Base-by-base conservation (phyloP, 2,797 vertebrate genomes). In the Peromyscus melanophrys region DNA sequence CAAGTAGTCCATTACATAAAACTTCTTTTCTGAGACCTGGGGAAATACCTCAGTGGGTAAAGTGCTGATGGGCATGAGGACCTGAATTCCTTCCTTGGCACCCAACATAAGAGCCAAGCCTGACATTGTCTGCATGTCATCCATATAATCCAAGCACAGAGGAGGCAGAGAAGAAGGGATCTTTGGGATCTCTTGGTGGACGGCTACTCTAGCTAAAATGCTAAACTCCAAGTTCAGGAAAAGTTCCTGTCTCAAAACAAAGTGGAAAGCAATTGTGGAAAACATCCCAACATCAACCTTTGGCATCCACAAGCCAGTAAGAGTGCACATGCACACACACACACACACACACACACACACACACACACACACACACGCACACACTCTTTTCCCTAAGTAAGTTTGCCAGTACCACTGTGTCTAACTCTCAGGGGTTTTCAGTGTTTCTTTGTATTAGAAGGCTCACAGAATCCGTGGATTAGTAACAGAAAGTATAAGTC, bases 1-100 rank as follows among this genome's bases (percentile, higher is more conserved):
- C 52, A 77, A 67, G 94, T 52, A 88, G 71, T 59, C 65, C 73
- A 89, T 29, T 19, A 75, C 89, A 75, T 73, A 90, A 94, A 83
- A 88, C 9, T 31, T 37, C 25, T 6, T 82, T 75, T 57, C 40
- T 89, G 69, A 57, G 86, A 75, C 27, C n/a, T 21, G 25, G 52
- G n/a, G 29, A 73, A 69, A 76, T 89, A 14, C 3, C 17, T 61
- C 5, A 57, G 6, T 40, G 85, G 23, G 5, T 57, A 71, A 73
- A 57, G 37, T 63, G 4, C 14, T 83, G 59, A 40, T 63, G 37
- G 7, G 16, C 9, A 29, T 57, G 52, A 31, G n/a, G 55, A 21
- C 27, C 17, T 34, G 17, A 89, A 75, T 75, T 75, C n/a, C 10
- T 40, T 21, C 46, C 25, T 31, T 17, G 11, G 27, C 1, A 14